Evolutionary conservation across 2,113 vertebrate genomes (phyloP).

Genomic region (Cavia aperea): DNA sequence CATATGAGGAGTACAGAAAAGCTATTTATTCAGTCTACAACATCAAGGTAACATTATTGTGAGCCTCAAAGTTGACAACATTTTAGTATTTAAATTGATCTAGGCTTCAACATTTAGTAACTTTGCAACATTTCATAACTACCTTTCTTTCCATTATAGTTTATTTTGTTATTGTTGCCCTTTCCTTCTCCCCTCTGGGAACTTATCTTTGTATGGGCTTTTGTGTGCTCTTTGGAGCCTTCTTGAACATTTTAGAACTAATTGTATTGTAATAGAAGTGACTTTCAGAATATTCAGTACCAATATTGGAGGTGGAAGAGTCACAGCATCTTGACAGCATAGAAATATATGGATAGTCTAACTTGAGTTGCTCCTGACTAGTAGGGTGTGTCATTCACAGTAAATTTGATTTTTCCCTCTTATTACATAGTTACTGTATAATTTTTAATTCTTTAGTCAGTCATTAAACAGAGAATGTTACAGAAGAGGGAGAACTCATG

Average conservation of each 20-base stretch:
- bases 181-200: not conserved
- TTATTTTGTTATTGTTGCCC: not conserved
- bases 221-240: not conserved
- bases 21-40: no score
- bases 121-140: not conserved
- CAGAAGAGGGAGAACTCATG: not conserved
- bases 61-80: not conserved
- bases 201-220: not conserved
- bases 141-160: not conserved
- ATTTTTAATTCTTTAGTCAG: not conserved
- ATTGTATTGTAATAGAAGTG: not conserved
- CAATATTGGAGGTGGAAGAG: not conserved
- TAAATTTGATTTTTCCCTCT: not conserved
- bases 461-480: not conserved
- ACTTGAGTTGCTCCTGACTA: not conserved
- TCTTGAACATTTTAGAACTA: not conserved
- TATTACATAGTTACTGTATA: not conserved
- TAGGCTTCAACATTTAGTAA: not conserved
- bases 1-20: not conserved
- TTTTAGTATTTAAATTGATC: not conserved
- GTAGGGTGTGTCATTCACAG: not conserved
- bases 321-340: not conserved
- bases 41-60: not conserved
- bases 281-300: not conserved
- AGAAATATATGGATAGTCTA: fast-evolving